Base-by-base conservation (phyloP, 2,888 invertebrate genomes). In the Lottia gigantea region DNA sequence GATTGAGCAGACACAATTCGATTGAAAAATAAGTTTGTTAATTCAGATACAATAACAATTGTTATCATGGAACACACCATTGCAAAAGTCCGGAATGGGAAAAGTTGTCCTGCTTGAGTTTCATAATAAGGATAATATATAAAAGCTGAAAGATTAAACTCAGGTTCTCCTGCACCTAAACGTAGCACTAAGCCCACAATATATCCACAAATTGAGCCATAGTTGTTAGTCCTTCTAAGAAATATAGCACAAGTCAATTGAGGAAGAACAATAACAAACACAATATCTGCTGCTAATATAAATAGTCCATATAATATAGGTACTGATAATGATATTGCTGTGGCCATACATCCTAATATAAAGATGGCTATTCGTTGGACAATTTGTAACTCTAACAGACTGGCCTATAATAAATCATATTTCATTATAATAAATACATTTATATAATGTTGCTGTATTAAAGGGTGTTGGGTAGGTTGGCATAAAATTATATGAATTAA, bases 31-130 rank as follows among this genome's bases (percentile, higher is more conserved):
- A 55, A n/a, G 4, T 46, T 16, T 15, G 47, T 68, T 19, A 66
- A 12, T 19, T 74, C 71, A 0, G 80, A 80, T 40, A 83, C 76
- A 14, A 75, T 26, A 11, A 80, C 61, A 62, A 82, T 76, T 19
- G 78, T 75, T 4, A 73, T 16, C 15, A 80, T 71, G 11, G 96
- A 96, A 80, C 94, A 85, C 68, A 93, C 80, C 97, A 98, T 98
- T 61, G 97, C 94, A 91, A 96, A 92, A 46, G 97, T 97, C 80
- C 97, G 91, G 91, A 97, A 98, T 26, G 98, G 98, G 90, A 98
- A 98, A 85, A 95, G 91, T 90, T 98, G 98, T 8, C 89, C 88
- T 1, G 82, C 85, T 8, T 66, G 91, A 90, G 82, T 81, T 83
- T 95, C 93, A 81, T 87, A 90, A 78, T 85, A 87, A 0, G 97